A percentile compares a stretch with the other conserved stretches of the same genome.
Evolutionary conservation across 2,888 invertebrate species (phyloP).

Genomic region (Apoderus coryli): DNA sequence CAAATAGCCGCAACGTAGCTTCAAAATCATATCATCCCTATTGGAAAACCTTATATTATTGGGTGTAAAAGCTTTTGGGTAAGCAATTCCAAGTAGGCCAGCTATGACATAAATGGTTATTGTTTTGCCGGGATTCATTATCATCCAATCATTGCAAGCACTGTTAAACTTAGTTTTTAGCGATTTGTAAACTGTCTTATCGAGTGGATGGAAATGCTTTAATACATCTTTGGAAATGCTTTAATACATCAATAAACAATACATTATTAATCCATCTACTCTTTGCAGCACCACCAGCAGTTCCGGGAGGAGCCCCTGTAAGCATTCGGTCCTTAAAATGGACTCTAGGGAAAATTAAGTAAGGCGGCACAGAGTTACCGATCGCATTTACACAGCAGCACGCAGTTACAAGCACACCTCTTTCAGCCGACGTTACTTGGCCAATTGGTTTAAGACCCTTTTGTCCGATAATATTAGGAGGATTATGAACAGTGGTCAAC

Average conservation of each 20-base stretch:
- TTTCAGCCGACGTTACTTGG: too few species aligned
- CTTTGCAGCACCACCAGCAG: conserved; percentile 7
- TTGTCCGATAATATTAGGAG: too few species aligned
- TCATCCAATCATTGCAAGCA: conserved; percentile 11
- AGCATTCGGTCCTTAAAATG: too few species aligned
- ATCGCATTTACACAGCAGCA: too few species aligned
- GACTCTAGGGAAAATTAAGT: too few species aligned
- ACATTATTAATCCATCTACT: conserved; percentile 6
- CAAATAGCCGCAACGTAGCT: too few species aligned
- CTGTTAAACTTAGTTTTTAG: conserved; percentile 11
- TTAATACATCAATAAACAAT: conserved; percentile 8
- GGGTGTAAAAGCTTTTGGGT: conserved; percentile 10
- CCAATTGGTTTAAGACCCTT: too few species aligned
- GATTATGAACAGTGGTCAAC: too few species aligned
- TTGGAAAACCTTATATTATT: conserved; percentile 11
- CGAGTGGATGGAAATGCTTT: conserved; percentile 13
- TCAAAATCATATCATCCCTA: too few species aligned
- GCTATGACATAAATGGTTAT: conserved; percentile 10
- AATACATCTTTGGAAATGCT: conserved; percentile 9
- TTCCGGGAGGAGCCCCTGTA: too few species aligned
- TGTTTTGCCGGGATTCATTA: conserved; percentile 9
- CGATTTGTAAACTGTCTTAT: conserved; percentile 14
- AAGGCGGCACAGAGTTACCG: too few species aligned
- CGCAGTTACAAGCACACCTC: too few species aligned
- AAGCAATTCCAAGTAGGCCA: conserved; percentile 12